Base-by-base conservation (phyloP, 2,797 vertebrate species). In the Zenarchopterus dispar region DNA sequence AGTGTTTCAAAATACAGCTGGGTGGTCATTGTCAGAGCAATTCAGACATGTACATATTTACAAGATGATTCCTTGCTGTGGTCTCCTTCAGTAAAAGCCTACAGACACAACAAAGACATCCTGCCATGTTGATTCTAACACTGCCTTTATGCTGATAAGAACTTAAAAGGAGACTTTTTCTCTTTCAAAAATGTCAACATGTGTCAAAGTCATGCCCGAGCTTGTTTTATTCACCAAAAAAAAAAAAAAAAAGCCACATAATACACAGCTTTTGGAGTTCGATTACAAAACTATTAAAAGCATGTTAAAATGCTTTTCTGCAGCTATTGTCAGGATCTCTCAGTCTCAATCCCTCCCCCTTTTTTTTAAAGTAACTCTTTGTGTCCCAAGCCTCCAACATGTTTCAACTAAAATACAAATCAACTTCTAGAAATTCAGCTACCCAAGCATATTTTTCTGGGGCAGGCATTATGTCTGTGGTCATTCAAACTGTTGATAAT, bases 161-260 rank as follows among this genome's bases (percentile, higher is more conserved):
- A 57, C 24, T 39, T 48, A 8, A 39, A 41, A 54, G 22, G 52
- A 64, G 57, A 59, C 47, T n/a, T 6, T 19, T 11, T 23, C 11
- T 2, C n/a, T 33, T 28, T 6, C 66, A 70, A 77, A 80, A 82
- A 91, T 87, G 84, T 88, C 81, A 85, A 82, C 80, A 88, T 5
- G 57, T 58, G 67, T 75, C 65, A 56, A 70, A 66, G 31, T 86
- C 85, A 39, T 50, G 81, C 79, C 73, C 59, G 61, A 75, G 52
- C 85, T 60, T 83, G 84, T 47, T 73, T 73, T 13, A 60, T 76
- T 46, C 21, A 31, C 26, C 24, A 39, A 70, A 62, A 75, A 56
- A n/a, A 28, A 31, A 23, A 24, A 39, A 70, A 62, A 75, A 56
- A n/a, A 28, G 28, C 31, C 13, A 16, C 21, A 36, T 18, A 13